Evolutionary conservation across 2,797 vertebrate species (phyloP).

Genomic region (Fringilla coelebs): DNA sequence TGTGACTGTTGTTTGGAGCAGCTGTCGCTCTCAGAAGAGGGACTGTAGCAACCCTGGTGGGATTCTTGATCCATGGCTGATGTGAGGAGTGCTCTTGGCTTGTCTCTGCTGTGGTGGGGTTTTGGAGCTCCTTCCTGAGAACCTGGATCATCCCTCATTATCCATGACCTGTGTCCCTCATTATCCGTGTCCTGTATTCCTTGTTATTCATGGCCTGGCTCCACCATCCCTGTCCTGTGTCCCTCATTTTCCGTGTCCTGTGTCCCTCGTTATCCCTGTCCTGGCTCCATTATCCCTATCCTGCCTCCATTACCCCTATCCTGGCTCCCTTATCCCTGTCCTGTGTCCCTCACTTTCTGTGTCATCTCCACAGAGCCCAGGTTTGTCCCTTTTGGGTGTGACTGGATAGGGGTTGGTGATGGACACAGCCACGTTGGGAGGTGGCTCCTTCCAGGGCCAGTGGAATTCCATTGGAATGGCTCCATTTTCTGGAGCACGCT

Average conservation of each 20-base stretch:
- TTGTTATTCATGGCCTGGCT: too few species aligned
- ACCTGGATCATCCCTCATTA: too few species aligned
- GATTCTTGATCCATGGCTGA: not conserved
- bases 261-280: too few species aligned
- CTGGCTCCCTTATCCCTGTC: too few species aligned
- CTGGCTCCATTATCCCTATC: not conserved
- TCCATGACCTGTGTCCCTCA: not conserved
- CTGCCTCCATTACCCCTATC: too few species aligned
- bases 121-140: not conserved
- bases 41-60: accelerated
- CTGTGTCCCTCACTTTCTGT: not conserved
- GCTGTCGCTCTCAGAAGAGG: not conserved
- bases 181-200: not conserved
- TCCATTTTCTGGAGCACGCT: accelerated
- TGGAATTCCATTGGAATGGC: not conserved
- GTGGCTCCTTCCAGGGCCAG: too few species aligned
- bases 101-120: not conserved
- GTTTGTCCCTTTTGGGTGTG: not conserved
- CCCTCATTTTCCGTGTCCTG: too few species aligned
- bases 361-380: accelerated
- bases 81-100: not conserved
- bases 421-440: accelerated
- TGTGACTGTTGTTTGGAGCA: not conserved
- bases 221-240: too few species aligned
- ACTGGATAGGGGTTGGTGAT: not conserved